Base-by-base conservation (phyloP, 2,888 invertebrate genomes). In the Seira musarum region DNA sequence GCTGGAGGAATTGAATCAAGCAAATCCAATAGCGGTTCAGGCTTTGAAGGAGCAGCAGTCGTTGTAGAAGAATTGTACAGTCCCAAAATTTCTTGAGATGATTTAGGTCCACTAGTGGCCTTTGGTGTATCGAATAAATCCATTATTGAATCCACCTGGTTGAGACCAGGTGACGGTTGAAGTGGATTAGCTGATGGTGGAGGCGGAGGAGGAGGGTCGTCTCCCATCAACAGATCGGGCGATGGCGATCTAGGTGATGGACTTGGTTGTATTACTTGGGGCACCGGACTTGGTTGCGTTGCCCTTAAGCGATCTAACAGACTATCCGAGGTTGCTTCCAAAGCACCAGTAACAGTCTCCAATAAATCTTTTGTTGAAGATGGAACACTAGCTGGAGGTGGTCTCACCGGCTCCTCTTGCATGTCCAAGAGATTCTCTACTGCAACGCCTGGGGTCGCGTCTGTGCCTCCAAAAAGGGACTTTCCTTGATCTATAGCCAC, bases 241-340 rank as follows among this genome's bases (percentile, higher is more conserved):
- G 85, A 85, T 1, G 86, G 84, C 19, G 86, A 83, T 63, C 87
- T 74, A 0, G 93, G 95, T 0, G 95, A 95, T 1, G 95, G 96
- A 87, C 95, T 94, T 0, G 96, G 95, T 0, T 95, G 95, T 88
- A 84, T 84, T 2, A 81, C 70, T 25, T 81, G 73, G 2, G 85
- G 84, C 0, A 95, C 94, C 0, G 96, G 96, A 88, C 95, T 96
- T 0, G 96, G 96, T 84, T 96, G 92, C 0, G 95, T 96, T 3
- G 93, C 94, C 70, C 95, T 94, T 81, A 96, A 92, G 80, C 95
- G 93, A 86, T 95, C 95, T 75, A 96, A 89, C 71, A 96, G 90
- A 88, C 95, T 94, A 2, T 94, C 93, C 86, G 96, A 96, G 0
- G 95, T 94, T 68, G 95, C 94, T 87, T 96, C 95, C 93, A 96